Base-by-base conservation (phyloP, 2,888 invertebrate species). In the Drosophila nr. medialis region DNA sequence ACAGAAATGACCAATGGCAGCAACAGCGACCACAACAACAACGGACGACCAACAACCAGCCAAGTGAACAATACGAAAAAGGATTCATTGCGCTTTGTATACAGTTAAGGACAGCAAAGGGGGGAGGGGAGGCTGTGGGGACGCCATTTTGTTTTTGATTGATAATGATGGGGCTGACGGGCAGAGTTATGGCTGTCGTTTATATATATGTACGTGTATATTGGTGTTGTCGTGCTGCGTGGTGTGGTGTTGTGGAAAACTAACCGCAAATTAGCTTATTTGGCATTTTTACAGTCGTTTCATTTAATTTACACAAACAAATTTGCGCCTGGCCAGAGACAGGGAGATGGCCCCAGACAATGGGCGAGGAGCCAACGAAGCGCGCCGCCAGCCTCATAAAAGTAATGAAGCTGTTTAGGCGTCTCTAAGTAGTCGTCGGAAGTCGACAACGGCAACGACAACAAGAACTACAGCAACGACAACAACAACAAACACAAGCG, bases 321-420 rank as follows among this genome's bases (percentile, higher is more conserved):
- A 87, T 90, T 90, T 87, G 87, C 90, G 81, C 84, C 90, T 86
- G 89, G 87, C 73, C 86, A 80, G 72, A 69, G 71, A 21, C 13
- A n/a, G 11, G 24, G 24, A 60, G 51, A 42, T 53, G 70, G 49
- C 21, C 50, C 51, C 85, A 76, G 85, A 87, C 85, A 89, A 87
- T 89, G 90, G 85, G 82, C 66, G 58, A 81, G 87, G 61, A 84
- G 87, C 79, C 86, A 88, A 85, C 88, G 85, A 76, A 73, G 80
- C 90, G 83, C 72, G 83, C 84, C 88, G 76, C 70, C 83, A 89
- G 88, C 72, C 83, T 77, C 89, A 90, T 87, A 90, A 87, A 87
- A 90, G 90, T 90, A 87, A 87, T 87, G 86, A 89, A 90, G 86
- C 86, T 90, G 90, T 87, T 87, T 90, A 89, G 86, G 90, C 86